Base-by-base conservation (phyloP, 2,888 invertebrate species). In the Thalpophila matura region DNA sequence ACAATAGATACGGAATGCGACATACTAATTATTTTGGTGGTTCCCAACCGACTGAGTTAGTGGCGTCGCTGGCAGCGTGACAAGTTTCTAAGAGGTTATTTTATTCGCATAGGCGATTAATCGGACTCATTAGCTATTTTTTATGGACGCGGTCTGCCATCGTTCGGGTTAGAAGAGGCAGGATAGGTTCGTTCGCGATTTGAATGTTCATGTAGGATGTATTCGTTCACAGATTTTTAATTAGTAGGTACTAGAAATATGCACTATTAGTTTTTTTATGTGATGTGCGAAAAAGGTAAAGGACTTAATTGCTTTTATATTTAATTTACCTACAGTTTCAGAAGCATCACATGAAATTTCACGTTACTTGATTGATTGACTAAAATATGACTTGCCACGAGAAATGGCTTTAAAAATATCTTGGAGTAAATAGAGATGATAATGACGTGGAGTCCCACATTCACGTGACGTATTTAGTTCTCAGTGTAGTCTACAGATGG, bases 1-100 rank as follows among this genome's bases (percentile, higher is more conserved):
- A 81, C 80, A 85, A 83, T 81, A 82, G 81, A 70, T 51, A 26
- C 35, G 68, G 79, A 79, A 82, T 81, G 80, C 51, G 72, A 70
- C 64, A 67, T 74, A 75, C 75, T 78, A 77, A 83, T 83, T 83
- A 80, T 83, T 77, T 78, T 68, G 59, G 73, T 74, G 62, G 62
- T 64, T 68, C 51, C 53, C 37, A 59, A 70, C 55, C 47, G 55
- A 58, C 64, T 63, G 60, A 73, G 63, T 76, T 58, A 63, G 66
- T 55, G 47, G 26, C 38, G 47, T 57, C 29, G 53, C 58, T 80
- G 80, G 80, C 80, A 73, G 12, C 5, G 50, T 80, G 79, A 73
- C 80, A 80, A 79, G 31, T 64, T 79, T 76, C 77, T 80, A 69
- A 80, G 74, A 76, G 70, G 45, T 71, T 81, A 72, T 77, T 77